Base-by-base conservation (phyloP, 2,888 invertebrate species). In the Drosophila heteroneura region DNA sequence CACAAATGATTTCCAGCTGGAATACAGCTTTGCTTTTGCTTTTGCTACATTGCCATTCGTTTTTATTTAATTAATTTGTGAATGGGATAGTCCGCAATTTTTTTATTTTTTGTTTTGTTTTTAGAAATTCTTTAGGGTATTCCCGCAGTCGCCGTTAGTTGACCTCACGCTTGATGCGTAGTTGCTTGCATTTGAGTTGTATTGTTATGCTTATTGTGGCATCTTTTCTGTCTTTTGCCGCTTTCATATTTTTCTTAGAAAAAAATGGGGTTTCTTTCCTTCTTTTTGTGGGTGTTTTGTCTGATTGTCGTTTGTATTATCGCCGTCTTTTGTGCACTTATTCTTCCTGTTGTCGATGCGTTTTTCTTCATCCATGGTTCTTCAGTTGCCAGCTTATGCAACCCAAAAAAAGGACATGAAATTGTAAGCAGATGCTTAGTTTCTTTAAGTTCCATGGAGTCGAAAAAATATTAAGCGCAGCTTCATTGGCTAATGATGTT, bases 121-220 rank as follows among this genome's bases (percentile, higher is more conserved):
- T 32, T 6, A 0, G 9, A 22, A 22, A n/a, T 52, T 44, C 35
- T 22, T 32, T 49, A 58, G 68, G 9, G 57, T 52, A 58, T 32
- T 52, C 28, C 1, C 32, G 35, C 10, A 26, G 39, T 68, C 68
- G 14, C 19, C 10, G 28, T 39, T 26, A 52, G 49, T 59, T 19
- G 3, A 37, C 12, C n/a, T 33, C n/a, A 14, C 39, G 56, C 22
- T 19, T 58, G 19, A 41, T 70, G 77, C 66, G 53, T 70, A 70
- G 70, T 64, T 79, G 58, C 74, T 73, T 73, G 67, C 73, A 76
- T 76, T 80, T 66, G 63, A 65, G 68, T 60, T 80, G 80, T 64
- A 76, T 80, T 76, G 68, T 76, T 68, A 61, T 73, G 80, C 67
- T 73, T 79, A 75, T 79, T 79, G 79, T 79, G 79, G 75, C 79